These are phyloP conservation scores for Dolomedes plantarius DNA, from an alignment of 2,888 invertebrate species.

Conservation along the genomic window DNA sequence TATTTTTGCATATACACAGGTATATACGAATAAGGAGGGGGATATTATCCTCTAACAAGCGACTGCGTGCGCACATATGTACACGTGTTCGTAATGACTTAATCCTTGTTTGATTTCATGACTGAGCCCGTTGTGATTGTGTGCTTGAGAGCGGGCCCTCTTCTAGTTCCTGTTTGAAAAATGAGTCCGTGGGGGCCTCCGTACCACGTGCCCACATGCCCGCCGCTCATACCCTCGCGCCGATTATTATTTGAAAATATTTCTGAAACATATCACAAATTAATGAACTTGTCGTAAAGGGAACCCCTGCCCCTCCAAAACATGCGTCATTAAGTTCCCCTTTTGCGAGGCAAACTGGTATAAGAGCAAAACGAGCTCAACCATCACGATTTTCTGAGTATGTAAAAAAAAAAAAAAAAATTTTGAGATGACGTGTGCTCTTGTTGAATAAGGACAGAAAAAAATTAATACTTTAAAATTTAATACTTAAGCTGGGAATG, in stretches of 20 bases:
- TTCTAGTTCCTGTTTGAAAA: slow-evolving; percentile 8
- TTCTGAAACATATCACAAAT: slow-evolving; percentile 57
- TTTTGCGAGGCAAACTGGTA: slow-evolving; percentile 12
- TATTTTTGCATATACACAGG: no score
- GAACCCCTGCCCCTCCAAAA: slow-evolving; percentile 3
- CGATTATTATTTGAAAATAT: slow-evolving; percentile 27
- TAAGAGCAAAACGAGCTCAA: slow-evolving; percentile 7
- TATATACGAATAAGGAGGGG: no score
- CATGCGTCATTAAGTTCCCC: slow-evolving; percentile 42
- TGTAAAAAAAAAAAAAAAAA: no score
- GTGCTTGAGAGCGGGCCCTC: background rate
- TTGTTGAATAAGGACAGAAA: no score
- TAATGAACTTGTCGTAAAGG: slow-evolving; percentile 61
- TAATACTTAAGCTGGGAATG: no score
- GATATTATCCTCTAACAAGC: no score
- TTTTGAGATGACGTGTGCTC: no score
- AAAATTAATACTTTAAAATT: no score
- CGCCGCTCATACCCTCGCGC: slow-evolving; percentile 15
- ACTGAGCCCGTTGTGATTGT: background rate
- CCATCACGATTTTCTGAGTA: no score
- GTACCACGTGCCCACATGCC: background rate
- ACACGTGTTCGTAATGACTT: background rate
- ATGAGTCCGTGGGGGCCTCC: background rate
- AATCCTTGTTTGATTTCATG: background rate
- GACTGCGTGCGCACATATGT: no score